Conservation (phyloP, 2,113 vertebrate genomes). For the Paramormyrops kingsleyae region DNA sequence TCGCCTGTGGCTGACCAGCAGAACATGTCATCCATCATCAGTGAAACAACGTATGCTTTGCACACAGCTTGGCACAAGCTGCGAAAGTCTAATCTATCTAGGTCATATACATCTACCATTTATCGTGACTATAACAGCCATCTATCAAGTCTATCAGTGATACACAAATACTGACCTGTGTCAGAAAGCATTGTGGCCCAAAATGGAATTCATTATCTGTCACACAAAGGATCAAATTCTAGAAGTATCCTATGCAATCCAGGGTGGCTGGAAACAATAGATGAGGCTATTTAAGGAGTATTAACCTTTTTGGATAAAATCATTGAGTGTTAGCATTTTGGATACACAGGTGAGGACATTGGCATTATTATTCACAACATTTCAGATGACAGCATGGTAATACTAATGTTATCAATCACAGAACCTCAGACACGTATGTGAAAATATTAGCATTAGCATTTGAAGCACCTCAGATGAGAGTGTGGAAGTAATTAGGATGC, state of each 20-base stretch:
- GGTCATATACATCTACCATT: too few species aligned
- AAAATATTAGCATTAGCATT: background rate
- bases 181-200: background rate
- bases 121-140: too few species aligned
- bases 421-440: background rate
- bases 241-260: background rate
- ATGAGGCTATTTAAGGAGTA: background rate
- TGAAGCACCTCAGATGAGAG: background rate
- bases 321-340: background rate
- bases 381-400: background rate
- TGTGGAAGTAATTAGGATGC: background rate
- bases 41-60: background rate
- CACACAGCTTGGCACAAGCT: background rate
- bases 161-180: background rate
- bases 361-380: background rate
- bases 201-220: slow-evolving; percentile 1
- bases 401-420: background rate
- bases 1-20: background rate
- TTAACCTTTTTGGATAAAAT: background rate
- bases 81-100: background rate
- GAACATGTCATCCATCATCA: background rate
- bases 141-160: too few species aligned
- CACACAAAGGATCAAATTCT: background rate
- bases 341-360: background rate
- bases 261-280: background rate